Evolutionary conservation across 1,140 invertebrate genomes (phyloP).

Genomic region (Oryctes rhinoceros): DNA sequence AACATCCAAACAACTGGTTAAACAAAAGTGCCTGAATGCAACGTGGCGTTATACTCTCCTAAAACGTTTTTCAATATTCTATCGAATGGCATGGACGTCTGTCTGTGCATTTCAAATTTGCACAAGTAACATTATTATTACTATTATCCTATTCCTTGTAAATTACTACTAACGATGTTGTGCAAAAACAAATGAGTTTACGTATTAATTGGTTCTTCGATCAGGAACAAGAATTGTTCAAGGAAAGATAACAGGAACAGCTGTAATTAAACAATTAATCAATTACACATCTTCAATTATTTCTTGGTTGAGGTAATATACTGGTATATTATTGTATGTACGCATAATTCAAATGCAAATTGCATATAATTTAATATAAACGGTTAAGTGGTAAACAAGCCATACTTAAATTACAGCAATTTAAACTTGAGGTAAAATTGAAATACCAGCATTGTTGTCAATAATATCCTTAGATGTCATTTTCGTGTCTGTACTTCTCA

Average conservation of each 20-base stretch:
- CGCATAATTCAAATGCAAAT: background rate
- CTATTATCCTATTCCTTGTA: too few species aligned
- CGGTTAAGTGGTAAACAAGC: background rate
- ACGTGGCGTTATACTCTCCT: too few species aligned
- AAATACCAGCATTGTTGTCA: background rate
- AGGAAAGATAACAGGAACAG: background rate
- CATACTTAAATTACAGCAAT: background rate
- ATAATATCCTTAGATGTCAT: background rate
- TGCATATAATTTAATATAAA: slow-evolving; percentile 12
- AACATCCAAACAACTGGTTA: too few species aligned
- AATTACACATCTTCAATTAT: background rate
- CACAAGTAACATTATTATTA: background rate
- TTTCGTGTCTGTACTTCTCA: too few species aligned
- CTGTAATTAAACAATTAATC: slow-evolving; percentile 5
- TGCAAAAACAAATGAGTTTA: too few species aligned
- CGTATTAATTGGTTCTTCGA: too few species aligned
- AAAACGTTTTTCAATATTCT: too few species aligned
- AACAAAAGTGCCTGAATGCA: too few species aligned
- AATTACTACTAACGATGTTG: too few species aligned
- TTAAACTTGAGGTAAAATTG: background rate
- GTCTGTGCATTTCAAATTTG: background rate
- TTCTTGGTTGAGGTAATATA: background rate
- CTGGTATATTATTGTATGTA: background rate
- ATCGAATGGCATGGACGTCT: background rate
- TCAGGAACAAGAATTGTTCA: background rate